Evolutionary conservation across 2,113 vertebrate genomes (phyloP), one percentile per base, ranked within the genome.

Genomic region (Reinhardtius hippoglossoides): DNA sequence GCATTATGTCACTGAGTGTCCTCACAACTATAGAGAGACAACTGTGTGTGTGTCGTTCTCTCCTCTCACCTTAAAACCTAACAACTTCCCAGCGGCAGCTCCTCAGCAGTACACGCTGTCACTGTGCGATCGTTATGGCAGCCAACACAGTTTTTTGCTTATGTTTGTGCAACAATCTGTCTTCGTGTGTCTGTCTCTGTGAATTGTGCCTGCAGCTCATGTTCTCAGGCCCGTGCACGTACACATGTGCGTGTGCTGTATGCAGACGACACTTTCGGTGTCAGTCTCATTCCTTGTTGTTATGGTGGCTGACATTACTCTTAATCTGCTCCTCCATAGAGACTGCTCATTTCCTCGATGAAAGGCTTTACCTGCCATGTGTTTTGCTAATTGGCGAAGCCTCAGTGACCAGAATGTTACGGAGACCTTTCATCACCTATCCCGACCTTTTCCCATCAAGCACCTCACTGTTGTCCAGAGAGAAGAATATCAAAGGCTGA

Each of bases 381-480:
- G 76, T 80, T 23, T 75, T 54, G 20, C 21, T 85, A 81, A 81
- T 81, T 85, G 64, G 62, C 63, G 48, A 78, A 70, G 50, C 66
- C 23, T 73, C 55, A 20, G 71, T 55, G 46, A 67, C 60, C 60
- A 62, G 59, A 78, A 74, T 67, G 67, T 64, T 79, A 27, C 3
- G 0, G 31, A n/a, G 35, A 73, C 74, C 44, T 76, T 61, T 74
- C 26, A 31, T 71, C 62, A 68, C 57, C 72, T 77, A 67, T 71
- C 40, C 18, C 78, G 80, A 85, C 80, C 78, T 87, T 89, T 87
- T 82, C 60, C 54, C 54, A 16, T 64, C 14, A 56, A 63, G 62
- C 70, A 65, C 48, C 16, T 52, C 8, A 31, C 10, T 44, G 42
- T 44, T 44, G 42, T 12, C 42, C 2, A 55, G 60, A 50, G 72